Base-by-base conservation (phyloP, 2,113 vertebrate genomes). In the Limanda limanda region DNA sequence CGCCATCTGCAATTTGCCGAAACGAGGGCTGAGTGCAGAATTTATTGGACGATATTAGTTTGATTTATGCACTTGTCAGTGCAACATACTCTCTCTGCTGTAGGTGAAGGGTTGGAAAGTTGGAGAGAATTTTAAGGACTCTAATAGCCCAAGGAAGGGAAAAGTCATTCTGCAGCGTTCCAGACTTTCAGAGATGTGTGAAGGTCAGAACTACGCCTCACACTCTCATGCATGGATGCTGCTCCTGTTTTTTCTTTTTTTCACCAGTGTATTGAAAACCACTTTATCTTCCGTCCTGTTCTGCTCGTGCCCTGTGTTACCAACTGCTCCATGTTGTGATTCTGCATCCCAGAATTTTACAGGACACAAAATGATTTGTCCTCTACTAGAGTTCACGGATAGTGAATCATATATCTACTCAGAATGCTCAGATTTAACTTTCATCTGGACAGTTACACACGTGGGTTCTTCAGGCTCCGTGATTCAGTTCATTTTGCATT, bases 21-120 rank as follows among this genome's bases (percentile, higher is more conserved):
- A 82, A 78, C 11, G 1, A 67, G 67, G 47, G 17, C 21, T 2
- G 21, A 57, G 56, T 71, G 68, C 52, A 71, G 68, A 57, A 71
- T 68, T 58, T 77, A 81, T 27, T 55, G 84, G 52, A 79, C 20
- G 64, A 79, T 71, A 82, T 86, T 77, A 78, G 59, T 73, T 57
- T 83, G 79, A 89, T 81, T 81, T 83, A 83, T 83, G 77, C 62
- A 74, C 82, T 83, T 77, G 72, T 81, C 77, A 76, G 52, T 72
- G 74, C 59, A 81, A 74, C 70, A 78, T 47, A 51, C 56, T 71
- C 64, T 76, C 62, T 65, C 68, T 8, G 63, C 56, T 68, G 74
- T 68, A 68, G 73, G 81, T 89, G 71, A 85, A 65, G 48, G 68
- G 78, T 54, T 76, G 73, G 45, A 59, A 55, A 80, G 74, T 68